phyloP scores from a whole-genome alignment of 2,888 invertebrate species.

The Drosophila dives region DNA sequence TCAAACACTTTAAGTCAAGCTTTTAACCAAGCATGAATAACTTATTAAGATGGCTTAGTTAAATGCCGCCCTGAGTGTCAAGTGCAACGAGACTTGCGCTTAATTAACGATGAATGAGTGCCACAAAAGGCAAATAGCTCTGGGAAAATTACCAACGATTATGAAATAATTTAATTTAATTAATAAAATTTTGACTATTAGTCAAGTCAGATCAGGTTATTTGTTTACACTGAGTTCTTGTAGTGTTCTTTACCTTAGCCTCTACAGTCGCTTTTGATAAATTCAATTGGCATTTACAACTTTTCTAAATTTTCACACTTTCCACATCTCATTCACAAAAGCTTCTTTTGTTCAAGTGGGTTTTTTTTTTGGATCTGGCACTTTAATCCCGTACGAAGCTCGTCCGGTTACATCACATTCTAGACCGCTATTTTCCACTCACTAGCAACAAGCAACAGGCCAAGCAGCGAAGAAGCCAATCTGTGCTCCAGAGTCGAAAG shows the following conservation, averaged over 20 bases:
- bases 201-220: background rate
- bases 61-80: constrained; percentile 29
- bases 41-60: constrained; percentile 40
- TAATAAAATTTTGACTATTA: background rate
- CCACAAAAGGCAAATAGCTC: constrained; percentile 16
- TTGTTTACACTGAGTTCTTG: background rate
- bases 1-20: constrained; percentile 32
- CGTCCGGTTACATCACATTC: constrained; percentile 55
- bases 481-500: constrained; percentile 42
- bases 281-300: constrained; percentile 28
- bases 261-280: constrained; percentile 2
- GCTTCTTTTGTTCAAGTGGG: background rate
- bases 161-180: background rate
- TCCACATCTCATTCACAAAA: constrained; percentile 14
- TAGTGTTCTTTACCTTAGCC: background rate
- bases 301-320: constrained; percentile 24
- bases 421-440: constrained; percentile 51
- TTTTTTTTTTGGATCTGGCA: constrained; percentile 5
- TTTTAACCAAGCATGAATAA: constrained; percentile 46
- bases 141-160: constrained; percentile 2
- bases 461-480: constrained; percentile 40
- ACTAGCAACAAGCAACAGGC: constrained; percentile 49
- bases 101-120: constrained; percentile 35
- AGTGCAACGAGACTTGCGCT: constrained; percentile 41
- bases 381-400: constrained; percentile 38